Evolutionary conservation across 1,140 invertebrate genomes (phyloP), one percentile per base, ranked within the genome.

Genomic region (Anastatus disparis): DNA sequence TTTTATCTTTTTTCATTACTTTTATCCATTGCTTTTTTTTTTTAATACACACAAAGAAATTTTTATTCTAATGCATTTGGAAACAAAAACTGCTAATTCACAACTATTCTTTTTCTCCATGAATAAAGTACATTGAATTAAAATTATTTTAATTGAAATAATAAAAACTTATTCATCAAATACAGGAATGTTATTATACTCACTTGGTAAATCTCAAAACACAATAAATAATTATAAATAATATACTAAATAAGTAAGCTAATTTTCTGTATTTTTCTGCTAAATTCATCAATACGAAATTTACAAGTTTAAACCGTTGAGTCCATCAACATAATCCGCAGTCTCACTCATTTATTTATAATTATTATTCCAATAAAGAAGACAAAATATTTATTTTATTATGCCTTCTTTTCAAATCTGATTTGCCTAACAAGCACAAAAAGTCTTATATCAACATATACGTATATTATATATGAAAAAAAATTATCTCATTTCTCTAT

Each of bases 331-430:
- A 48, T 62, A 48, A n/a, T 20, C 20, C 17, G 20, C 58, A 48
- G 27, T 63, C 29, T 50, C 44, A 15, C n/a, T 50, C 15, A 22
- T 35, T 65, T 20, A 44, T 61, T 44, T 44, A 7, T 29, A 61
- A 44, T 42, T 42, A 44, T 13, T 59, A 44, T 42, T 59, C 40
- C 20, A 3, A 27, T 27, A 1, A 55, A 53, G 38, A 42, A 29
- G 50, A 20, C 6, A 13, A 22, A 29, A 65, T 59, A 27, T 15
- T 44, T 44, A 7, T 29, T 12, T 56, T 38, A 7, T 38, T 38
- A 12, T 38, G 35, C 35, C 6, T 12, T 15, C 40, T 44, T 12
- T 53, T 29, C 13, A 10, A 52, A 15, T 52, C 24, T 53, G 26
- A n/a, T 29, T 29, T 29, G 9, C 9, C n/a, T 29, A n/a, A 29